Conservation (phyloP, 2,888 invertebrate species). For the Cynaeus angustus region DNA sequence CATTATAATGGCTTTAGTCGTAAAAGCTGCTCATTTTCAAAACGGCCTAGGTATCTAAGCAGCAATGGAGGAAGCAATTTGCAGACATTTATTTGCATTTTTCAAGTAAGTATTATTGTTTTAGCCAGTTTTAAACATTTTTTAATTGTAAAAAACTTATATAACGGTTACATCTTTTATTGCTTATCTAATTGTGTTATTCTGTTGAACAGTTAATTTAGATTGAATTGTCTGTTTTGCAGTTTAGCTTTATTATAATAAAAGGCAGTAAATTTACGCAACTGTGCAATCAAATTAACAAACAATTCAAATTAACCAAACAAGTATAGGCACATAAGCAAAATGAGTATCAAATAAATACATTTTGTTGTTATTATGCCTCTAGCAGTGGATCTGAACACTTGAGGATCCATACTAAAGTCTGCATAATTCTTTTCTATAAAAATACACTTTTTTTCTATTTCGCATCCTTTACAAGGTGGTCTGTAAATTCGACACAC, state of each 20-base stretch:
- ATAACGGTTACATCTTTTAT: background rate
- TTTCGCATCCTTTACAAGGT: background rate
- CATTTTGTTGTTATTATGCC: background rate
- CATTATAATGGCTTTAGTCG: background rate
- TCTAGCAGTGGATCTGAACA: background rate
- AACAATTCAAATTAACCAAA: background rate
- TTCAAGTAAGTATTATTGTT: background rate
- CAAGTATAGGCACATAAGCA: background rate
- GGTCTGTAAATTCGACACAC: conserved; percentile 2
- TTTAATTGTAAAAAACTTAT: background rate
- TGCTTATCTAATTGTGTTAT: too few relatives aligned
- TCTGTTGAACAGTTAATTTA: too few relatives aligned
- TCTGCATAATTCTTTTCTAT: background rate
- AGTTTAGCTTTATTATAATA: background rate
- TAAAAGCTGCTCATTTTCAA: background rate
- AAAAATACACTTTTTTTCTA: conserved; percentile 13
- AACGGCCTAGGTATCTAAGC: background rate
- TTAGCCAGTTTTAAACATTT: background rate
- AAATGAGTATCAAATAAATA: background rate
- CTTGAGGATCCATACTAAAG: background rate
- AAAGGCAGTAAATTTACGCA: background rate
- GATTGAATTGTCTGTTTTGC: too few relatives aligned
- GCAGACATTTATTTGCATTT: background rate
- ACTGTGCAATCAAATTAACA: background rate
- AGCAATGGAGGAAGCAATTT: background rate